Evolutionary conservation across 2,888 invertebrate species (phyloP).

Genomic region (Cryptosula pallasiana): DNA sequence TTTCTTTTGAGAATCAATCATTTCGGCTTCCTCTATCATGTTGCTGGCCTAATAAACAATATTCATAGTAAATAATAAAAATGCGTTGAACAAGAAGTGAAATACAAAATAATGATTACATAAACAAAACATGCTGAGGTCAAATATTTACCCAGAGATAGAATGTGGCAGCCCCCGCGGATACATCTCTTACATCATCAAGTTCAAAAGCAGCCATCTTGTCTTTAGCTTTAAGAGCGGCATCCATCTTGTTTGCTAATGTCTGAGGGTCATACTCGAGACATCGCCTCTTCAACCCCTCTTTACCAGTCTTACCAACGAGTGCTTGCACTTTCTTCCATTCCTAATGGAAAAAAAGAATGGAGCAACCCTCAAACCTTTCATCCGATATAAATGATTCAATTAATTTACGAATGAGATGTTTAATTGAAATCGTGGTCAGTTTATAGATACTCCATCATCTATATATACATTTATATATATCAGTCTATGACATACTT

Average conservation of each 20-base stretch:
- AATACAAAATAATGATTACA: too few relatives aligned
- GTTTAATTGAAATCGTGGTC: too few relatives aligned
- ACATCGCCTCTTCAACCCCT: constrained; percentile 42
- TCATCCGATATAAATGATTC: too few relatives aligned
- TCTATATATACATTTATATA: too few relatives aligned
- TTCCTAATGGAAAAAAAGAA: constrained; percentile 33
- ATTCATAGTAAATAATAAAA: too few relatives aligned
- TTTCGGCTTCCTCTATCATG: constrained; percentile 39
- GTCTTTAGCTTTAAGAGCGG: constrained; percentile 36
- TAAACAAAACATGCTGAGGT: too few relatives aligned
- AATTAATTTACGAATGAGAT: too few relatives aligned
- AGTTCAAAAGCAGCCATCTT: constrained; percentile 36
- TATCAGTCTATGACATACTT: too few relatives aligned
- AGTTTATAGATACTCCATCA: too few relatives aligned
- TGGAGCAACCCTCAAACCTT: too few relatives aligned
- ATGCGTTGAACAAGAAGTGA: too few relatives aligned
- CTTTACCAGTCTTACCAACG: constrained; percentile 45
- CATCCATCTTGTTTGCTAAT: constrained; percentile 32
- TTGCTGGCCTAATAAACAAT: constrained; percentile 34
- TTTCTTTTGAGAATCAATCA: constrained; percentile 30
- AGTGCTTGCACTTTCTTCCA: constrained; percentile 44
- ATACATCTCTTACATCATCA: constrained; percentile 41
- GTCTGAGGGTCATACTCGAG: constrained; percentile 38
- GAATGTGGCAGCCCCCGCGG: constrained; percentile 48
- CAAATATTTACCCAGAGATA: constrained; percentile 48